Evolutionary conservation across 2,113 vertebrate genomes (phyloP).

Genomic region (Mastomys natalensis): DNA sequence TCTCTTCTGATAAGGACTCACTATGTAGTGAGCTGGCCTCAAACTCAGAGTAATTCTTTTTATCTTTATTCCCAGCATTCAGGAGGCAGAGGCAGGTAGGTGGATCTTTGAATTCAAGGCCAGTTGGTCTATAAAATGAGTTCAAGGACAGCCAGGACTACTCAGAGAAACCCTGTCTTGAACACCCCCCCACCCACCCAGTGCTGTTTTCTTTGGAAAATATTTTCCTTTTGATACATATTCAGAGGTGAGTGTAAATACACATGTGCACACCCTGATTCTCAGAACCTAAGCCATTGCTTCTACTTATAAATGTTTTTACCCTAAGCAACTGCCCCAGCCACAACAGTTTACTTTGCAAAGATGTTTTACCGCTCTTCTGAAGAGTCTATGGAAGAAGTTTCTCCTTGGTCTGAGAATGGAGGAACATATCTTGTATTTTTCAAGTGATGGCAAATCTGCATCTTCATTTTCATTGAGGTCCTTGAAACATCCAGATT

Average conservation of each 20-base stretch:
- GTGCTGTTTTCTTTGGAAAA: not conserved
- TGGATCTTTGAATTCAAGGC: not conserved
- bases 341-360: not conserved
- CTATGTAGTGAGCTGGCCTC: not conserved
- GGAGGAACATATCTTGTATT: constrained; percentile 81
- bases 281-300: not conserved
- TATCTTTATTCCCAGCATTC: not conserved
- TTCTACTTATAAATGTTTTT: not conserved
- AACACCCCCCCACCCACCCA: no score
- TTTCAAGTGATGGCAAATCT: constrained; percentile 85
- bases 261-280: not conserved
- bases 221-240: not conserved
- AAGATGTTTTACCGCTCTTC: constrained; percentile 89
- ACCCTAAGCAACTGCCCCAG: not conserved
- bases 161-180: not conserved
- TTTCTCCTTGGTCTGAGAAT: constrained; percentile 89
- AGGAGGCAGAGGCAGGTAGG: not conserved
- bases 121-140: not conserved
- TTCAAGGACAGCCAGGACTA: not conserved
- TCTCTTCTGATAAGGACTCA: not conserved
- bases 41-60: not conserved
- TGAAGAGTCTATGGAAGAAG: constrained; percentile 93
- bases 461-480: constrained; percentile 90
- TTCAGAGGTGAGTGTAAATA: not conserved
- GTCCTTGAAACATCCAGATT: constrained; percentile 96